Percentiles rank a stretch among this genome's conserved stretches.
Evolutionary conservation across 2,888 invertebrate genomes (phyloP).

Genomic region (Lacanobia wlatinum): DNA sequence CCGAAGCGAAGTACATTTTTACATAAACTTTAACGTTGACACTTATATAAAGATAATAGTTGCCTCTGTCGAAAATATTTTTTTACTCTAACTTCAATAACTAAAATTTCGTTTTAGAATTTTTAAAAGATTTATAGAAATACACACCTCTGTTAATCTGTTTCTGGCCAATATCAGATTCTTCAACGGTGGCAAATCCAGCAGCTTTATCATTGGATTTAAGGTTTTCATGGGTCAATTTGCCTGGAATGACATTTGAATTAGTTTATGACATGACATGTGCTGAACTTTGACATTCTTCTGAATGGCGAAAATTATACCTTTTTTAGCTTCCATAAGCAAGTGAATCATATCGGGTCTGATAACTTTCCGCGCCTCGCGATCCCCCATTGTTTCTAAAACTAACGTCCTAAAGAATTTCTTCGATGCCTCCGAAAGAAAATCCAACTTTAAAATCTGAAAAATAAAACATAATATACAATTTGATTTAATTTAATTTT

Average conservation of each 20-base stretch:
- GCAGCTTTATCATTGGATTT: slow-evolving; percentile 71
- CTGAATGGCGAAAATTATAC: slow-evolving; percentile 61
- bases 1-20: no score
- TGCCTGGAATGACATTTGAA: slow-evolving; percentile 38
- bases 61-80: no score
- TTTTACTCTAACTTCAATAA: no score
- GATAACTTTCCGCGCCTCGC: slow-evolving; percentile 77
- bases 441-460: slow-evolving; percentile 65
- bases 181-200: slow-evolving; percentile 83
- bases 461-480: background rate
- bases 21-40: no score
- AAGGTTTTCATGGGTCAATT: slow-evolving; percentile 71
- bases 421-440: slow-evolving; percentile 62
- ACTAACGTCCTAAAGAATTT: slow-evolving; percentile 80
- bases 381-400: slow-evolving; percentile 78
- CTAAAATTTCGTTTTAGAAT: no score
- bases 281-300: no score
- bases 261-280: background rate
- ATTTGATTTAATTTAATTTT: no score
- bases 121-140: no score
- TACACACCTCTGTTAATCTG: slow-evolving; percentile 67
- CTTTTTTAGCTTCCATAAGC: slow-evolving; percentile 89
- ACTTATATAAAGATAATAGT: no score
- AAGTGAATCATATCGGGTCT: slow-evolving; percentile 90
- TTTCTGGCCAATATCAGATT: slow-evolving; percentile 77